phyloP scores from a whole-genome alignment of 2,113 vertebrate species.

The Meleagris gallopavo region DNA sequence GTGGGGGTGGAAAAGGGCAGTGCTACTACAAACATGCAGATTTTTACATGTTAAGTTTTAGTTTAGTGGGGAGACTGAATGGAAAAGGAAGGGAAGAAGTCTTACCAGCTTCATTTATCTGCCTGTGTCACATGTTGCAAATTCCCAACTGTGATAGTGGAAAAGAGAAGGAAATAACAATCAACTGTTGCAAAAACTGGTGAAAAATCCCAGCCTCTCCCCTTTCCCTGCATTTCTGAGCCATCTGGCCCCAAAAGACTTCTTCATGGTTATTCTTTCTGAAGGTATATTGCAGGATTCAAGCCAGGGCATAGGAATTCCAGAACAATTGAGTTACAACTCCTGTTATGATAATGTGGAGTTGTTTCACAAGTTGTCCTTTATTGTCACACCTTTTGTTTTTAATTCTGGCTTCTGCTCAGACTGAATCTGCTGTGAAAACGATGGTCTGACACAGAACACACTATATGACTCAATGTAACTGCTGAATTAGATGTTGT shows the following conservation, averaged over 20 bases:
- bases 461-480: fast-evolving
- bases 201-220: not conserved
- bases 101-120: not conserved
- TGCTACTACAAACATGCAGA: not conserved
- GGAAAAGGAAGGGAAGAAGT: not conserved
- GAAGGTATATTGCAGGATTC: not conserved
- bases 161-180: not conserved
- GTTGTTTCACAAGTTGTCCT: not conserved
- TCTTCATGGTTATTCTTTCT: not conserved
- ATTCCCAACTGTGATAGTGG: not conserved
- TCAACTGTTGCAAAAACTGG: not conserved
- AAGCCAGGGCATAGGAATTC: not conserved
- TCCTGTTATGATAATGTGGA: not conserved
- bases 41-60: not conserved
- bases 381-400: not conserved
- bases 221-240: not conserved
- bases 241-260: not conserved
- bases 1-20: not conserved
- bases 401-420: not conserved
- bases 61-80: not conserved
- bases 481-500: not conserved
- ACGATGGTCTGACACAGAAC: not conserved
- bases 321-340: not conserved
- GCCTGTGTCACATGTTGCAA: not conserved
- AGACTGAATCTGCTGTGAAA: not conserved